A percentile compares a stretch with the other conserved stretches of the same genome.
Conservation (phyloP, 2,888 invertebrate species). For the Bedellia somnulentella region DNA sequence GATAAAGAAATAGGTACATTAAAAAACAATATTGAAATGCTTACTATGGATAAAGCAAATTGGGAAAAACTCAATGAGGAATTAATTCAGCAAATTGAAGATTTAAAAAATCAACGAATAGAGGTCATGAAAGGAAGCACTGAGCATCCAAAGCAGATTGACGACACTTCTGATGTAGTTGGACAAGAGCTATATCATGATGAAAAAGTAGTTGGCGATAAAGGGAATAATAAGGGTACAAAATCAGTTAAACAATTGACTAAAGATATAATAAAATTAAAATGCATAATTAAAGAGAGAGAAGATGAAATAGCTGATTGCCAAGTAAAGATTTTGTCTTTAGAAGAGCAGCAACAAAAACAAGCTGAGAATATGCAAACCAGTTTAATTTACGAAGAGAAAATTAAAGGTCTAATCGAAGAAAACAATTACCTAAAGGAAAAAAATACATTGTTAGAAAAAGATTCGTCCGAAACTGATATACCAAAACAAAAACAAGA, state of each 20-base stretch:
- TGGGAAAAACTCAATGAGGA: conserved; percentile 29
- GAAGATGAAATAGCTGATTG: conserved; percentile 54
- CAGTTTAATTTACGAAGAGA: conserved; percentile 32
- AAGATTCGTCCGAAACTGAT: conserved; percentile 21
- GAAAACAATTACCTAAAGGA: conserved; percentile 41
- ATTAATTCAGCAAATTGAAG: conserved; percentile 40
- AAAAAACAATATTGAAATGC: conserved; percentile 34
- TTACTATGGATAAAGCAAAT: conserved; percentile 45
- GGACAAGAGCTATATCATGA: conserved; percentile 30
- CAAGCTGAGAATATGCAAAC: conserved; percentile 31
- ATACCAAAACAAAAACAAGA: conserved; percentile 28
- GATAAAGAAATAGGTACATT: conserved; percentile 50
- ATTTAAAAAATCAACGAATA: conserved; percentile 38
- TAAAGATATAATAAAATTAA: conserved; percentile 52
- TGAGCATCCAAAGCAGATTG: conserved; percentile 29
- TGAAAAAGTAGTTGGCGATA: conserved; percentile 34
- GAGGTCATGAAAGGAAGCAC: conserved; percentile 45
- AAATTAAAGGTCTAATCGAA: conserved; percentile 34
- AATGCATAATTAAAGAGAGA: conserved; percentile 50
- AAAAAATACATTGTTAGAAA: conserved; percentile 26
- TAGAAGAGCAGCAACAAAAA: conserved; percentile 51
- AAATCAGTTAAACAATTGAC: conserved; percentile 52
- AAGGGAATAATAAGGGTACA: conserved; percentile 30
- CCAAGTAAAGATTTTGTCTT: conserved; percentile 52
- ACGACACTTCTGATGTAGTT: conserved; percentile 28